Evolutionary conservation across 2,113 vertebrate genomes (phyloP).

Genomic region (Lophius piscatorius): DNA sequence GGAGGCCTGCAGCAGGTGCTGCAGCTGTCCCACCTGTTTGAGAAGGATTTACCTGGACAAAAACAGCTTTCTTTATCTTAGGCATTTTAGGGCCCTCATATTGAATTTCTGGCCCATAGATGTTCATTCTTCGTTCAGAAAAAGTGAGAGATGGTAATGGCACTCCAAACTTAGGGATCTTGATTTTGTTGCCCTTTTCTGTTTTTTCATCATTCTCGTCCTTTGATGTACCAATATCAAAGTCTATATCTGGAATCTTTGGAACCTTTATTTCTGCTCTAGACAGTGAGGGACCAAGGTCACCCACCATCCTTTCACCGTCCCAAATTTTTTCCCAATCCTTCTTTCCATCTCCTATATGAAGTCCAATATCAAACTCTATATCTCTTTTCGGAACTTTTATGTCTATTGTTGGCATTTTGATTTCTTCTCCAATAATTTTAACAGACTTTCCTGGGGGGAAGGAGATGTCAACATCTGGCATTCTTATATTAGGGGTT

Average conservation of each 20-base stretch:
- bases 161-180: slow-evolving; percentile 83
- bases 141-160: slow-evolving; percentile 74
- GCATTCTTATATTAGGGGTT: slow-evolving; percentile 29
- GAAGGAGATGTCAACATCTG: slow-evolving; percentile 42
- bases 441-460: slow-evolving; percentile 45
- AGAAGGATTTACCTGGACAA: slow-evolving; percentile 75
- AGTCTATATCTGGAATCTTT: slow-evolving; percentile 73
- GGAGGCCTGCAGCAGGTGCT: slow-evolving; percentile 10
- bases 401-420: slow-evolving; percentile 64
- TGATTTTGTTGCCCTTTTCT: slow-evolving; percentile 71
- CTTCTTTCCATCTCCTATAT: slow-evolving; percentile 51
- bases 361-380: slow-evolving; percentile 62
- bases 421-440: slow-evolving; percentile 5
- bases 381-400: slow-evolving; percentile 53
- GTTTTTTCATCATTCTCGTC: slow-evolving; percentile 50
- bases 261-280: slow-evolving; percentile 59
- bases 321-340: slow-evolving; percentile 61
- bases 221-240: slow-evolving; percentile 69
- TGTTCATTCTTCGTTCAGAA: slow-evolving; percentile 42
- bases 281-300: too few relatives aligned
- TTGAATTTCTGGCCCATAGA: slow-evolving; percentile 58
- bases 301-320: background rate
- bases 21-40: slow-evolving; percentile 46
- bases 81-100: slow-evolving; percentile 75
- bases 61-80: slow-evolving; percentile 78